Percentiles rank a stretch among this genome's conserved stretches.
Conservation (phyloP, 2,797 vertebrate genomes). For the Tympanoctomys barrerae region DNA sequence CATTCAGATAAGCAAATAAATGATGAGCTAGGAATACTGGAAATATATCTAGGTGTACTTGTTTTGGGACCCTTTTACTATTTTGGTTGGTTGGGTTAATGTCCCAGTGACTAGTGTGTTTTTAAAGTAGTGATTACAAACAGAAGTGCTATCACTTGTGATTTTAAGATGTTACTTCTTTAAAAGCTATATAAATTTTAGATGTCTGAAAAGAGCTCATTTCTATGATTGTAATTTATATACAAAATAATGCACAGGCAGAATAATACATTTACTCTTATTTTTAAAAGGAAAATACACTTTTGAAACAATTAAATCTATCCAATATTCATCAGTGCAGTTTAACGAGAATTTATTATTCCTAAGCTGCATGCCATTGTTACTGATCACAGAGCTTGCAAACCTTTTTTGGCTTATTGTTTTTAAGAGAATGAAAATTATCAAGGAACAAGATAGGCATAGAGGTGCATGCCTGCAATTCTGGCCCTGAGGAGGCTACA, state of each 20-base stretch:
- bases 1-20: neutral
- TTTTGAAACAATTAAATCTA: slow-evolving; percentile 40
- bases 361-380: neutral
- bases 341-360: slow-evolving; percentile 1
- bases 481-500: neutral
- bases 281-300: neutral
- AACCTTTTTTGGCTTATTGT: slow-evolving; percentile 27
- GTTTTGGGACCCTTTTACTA: neutral
- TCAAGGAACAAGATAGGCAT: neutral
- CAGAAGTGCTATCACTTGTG: neutral
- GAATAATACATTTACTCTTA: neutral
- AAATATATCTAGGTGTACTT: neutral
- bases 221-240: neutral
- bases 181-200: neutral
- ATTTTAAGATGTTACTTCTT: slow-evolving; percentile 40
- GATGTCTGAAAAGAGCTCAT: neutral
- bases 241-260: neutral
- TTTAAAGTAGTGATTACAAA: slow-evolving; percentile 19
- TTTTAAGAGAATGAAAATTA: slow-evolving; percentile 52
- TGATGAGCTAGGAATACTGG: neutral
- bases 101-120: neutral
- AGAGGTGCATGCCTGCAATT: neutral
- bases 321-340: neutral
- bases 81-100: slow-evolving; percentile 1
- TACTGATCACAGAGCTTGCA: slow-evolving; percentile 25